Conservation (phyloP, 2,797 vertebrate genomes). For the Carcharodon carcharias region DNA sequence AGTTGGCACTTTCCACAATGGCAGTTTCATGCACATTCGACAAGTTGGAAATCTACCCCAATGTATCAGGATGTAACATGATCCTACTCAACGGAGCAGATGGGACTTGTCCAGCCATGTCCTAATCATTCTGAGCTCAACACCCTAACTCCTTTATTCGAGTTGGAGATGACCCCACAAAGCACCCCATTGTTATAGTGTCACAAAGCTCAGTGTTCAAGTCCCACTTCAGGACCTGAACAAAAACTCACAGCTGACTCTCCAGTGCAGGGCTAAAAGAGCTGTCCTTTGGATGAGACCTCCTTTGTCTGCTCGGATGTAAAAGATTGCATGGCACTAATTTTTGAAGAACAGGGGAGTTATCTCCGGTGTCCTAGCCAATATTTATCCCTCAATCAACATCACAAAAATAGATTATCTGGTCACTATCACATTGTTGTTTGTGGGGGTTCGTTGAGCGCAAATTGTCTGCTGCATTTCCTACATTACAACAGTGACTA, state of each 20-base stretch:
- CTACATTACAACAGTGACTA: too few species aligned
- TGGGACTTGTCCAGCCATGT: not conserved
- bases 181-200: not conserved
- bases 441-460: too few species aligned
- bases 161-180: not conserved
- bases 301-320: not conserved
- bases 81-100: not conserved
- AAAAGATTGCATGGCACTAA: too few species aligned
- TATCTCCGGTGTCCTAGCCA: too few species aligned
- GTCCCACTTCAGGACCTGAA: too few species aligned
- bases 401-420: too few species aligned
- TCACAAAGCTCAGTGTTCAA: too few species aligned
- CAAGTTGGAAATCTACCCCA: not conserved
- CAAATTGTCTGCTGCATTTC: too few species aligned
- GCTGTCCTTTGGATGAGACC: not conserved
- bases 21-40: not conserved
- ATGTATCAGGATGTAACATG: not conserved
- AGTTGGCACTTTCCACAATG: not conserved
- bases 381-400: too few species aligned
- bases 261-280: not conserved
- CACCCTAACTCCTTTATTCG: not conserved
- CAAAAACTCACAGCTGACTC: too few species aligned
- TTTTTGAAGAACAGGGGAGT: too few species aligned
- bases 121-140: not conserved
- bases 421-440: too few species aligned